Evolutionary conservation across 2,113 vertebrate genomes (phyloP), one percentile per base, ranked within the genome.

Genomic region (Peucedramus taeniatus): DNA sequence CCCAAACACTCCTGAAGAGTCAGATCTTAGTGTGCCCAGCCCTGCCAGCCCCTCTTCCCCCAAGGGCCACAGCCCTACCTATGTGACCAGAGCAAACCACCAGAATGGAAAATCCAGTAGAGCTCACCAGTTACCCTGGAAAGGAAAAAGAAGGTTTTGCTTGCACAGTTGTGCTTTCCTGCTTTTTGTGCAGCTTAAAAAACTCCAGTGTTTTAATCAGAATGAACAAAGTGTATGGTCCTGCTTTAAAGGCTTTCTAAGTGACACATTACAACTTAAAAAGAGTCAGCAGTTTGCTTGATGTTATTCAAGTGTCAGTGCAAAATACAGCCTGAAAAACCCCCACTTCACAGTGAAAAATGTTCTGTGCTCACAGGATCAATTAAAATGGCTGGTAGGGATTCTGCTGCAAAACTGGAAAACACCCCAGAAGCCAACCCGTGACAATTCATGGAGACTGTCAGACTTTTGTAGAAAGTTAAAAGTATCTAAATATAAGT

Each of bases 381-480:
- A 3, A 16, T 31, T 56, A 44, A 90, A 87, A 72, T 30, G 63
- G 15, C 31, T 15, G 11, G 26, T 53, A n/a, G 18, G 30, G 66
- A 35, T 85, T 82, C 75, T 76, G 37, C 77, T 49, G 9, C 0
- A 0, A 79, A 65, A 87, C 61, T 59, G 35, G 59, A 64, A 90
- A 70, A 85, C 53, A 39, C 47, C 44, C 33, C 35, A 59, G 75
- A 84, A 87, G 28, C n/a, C n/a, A 92, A 68, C 13, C 14, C 7
- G 0, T 54, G 49, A n/a, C 2, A 0, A 59, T 30, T 70, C 37
- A 8, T 2, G 10, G 69, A 85, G 56, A 37, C 12, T 1, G 1
- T 64, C 87, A 94, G 65, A 44, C 33, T 68, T 47, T 31, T 71
- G 20, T 39, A 72, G 65, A 84, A 89, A 94, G 83, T 71, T 78